Conservation (phyloP, 2,888 invertebrate species). For the Drosophila kuntzei region DNA sequence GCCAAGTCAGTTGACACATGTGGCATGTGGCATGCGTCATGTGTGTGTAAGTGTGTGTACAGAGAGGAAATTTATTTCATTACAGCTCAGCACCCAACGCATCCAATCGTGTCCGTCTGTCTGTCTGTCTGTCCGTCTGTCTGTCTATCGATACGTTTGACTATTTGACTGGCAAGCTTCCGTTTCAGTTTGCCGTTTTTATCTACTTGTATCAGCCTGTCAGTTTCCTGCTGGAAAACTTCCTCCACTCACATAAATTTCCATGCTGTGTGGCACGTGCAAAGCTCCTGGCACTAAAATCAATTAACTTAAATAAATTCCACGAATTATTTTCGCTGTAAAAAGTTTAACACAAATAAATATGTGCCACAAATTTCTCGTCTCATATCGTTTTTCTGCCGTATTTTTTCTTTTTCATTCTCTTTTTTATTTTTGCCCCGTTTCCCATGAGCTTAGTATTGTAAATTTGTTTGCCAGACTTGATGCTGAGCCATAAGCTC, state of each 20-base stretch:
- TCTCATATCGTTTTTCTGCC: slow-evolving; percentile 22
- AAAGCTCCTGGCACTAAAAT: slow-evolving; percentile 62
- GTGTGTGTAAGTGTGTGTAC: slow-evolving; percentile 26
- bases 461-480: slow-evolving; percentile 63
- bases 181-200: slow-evolving; percentile 45
- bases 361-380: slow-evolving; percentile 39
- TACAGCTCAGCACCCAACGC: slow-evolving; percentile 73
- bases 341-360: slow-evolving; percentile 44
- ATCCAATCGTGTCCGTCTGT: slow-evolving; percentile 46
- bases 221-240: slow-evolving; percentile 32
- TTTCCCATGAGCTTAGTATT: slow-evolving; percentile 60
- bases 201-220: slow-evolving; percentile 40
- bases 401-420: slow-evolving; percentile 1
- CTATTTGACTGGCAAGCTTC: slow-evolving; percentile 65
- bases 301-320: slow-evolving; percentile 79
- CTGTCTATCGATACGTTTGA: slow-evolving; percentile 56
- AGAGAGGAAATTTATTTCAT: slow-evolving; percentile 72
- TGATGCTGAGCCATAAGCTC: slow-evolving; percentile 50
- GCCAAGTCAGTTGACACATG: slow-evolving; percentile 60
- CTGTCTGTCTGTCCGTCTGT: slow-evolving; percentile 31
- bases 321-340: slow-evolving; percentile 47
- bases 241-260: slow-evolving; percentile 21
- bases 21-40: slow-evolving; percentile 20
- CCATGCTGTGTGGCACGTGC: slow-evolving; percentile 53
- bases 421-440: slow-evolving; percentile 1